Conservation (phyloP, 2,888 invertebrate genomes). For the Pammene fasciana region DNA sequence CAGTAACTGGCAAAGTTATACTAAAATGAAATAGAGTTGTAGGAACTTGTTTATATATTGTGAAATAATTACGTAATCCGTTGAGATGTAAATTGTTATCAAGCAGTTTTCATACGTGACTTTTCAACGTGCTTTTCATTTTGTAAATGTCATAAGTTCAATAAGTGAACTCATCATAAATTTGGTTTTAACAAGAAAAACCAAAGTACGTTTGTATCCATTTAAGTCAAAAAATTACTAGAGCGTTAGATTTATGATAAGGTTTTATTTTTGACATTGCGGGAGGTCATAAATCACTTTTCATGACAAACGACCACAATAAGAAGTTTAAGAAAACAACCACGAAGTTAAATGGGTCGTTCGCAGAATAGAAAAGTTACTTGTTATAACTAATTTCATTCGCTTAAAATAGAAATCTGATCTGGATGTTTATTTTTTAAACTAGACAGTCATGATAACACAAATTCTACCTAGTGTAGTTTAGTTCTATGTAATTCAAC, state of each 20-base stretch:
- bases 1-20: too few species aligned
- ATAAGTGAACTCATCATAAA: too few species aligned
- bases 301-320: conserved; percentile 39
- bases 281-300: conserved; percentile 37
- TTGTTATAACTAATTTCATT: conserved; percentile 1
- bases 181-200: conserved; percentile 1
- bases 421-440: background rate
- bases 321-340: conserved; percentile 39
- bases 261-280: conserved; percentile 35
- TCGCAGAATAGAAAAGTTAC: conserved; percentile 23
- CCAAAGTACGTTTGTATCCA: conserved; percentile 20
- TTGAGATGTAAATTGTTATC: too few species aligned
- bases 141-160: too few species aligned
- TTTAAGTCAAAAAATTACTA: conserved; percentile 29
- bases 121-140: too few species aligned
- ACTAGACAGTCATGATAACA: background rate
- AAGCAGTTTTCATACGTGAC: too few species aligned
- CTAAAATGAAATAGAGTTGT: too few species aligned
- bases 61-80: too few species aligned
- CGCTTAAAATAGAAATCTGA: background rate
- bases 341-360: conserved; percentile 31
- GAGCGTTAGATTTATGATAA: conserved; percentile 39
- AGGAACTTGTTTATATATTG: too few species aligned
- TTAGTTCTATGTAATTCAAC: too few species aligned
- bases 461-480: too few species aligned